A percentile compares a stretch with the other conserved stretches of the same genome.
These are phyloP conservation scores for Eristalis arbustorum DNA, from an alignment of 2,888 invertebrate species.

Conservation along the genomic window DNA sequence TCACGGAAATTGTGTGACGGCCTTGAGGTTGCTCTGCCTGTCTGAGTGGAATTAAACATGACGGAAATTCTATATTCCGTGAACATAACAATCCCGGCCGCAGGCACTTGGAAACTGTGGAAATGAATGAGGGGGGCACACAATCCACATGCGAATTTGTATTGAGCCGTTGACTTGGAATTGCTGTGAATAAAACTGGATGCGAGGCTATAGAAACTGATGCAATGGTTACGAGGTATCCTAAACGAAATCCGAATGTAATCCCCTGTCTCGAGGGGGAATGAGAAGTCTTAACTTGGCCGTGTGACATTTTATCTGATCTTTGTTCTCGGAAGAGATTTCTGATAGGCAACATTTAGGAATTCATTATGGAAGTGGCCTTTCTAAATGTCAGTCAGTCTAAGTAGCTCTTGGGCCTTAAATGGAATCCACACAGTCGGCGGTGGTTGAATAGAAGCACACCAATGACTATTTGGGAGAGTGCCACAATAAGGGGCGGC, in stretches of 20 bases:
- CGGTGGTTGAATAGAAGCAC: too few relatives aligned
- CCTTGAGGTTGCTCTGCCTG: background rate
- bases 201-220: background rate
- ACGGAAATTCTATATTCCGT: background rate
- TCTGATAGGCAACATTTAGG: too few relatives aligned
- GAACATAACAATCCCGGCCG: background rate
- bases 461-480: too few relatives aligned
- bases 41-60: background rate
- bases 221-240: background rate
- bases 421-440: too few relatives aligned
- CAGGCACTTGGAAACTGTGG: background rate
- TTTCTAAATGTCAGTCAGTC: too few relatives aligned
- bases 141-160: background rate
- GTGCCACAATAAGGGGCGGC: too few relatives aligned
- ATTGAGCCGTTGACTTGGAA: background rate
- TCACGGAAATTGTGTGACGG: background rate
- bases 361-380: too few relatives aligned
- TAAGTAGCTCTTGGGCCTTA: too few relatives aligned
- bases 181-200: background rate
- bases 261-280: background rate
- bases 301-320: too few relatives aligned
- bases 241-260: background rate
- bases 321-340: too few relatives aligned
- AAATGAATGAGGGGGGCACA: background rate
- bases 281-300: too few relatives aligned